Percentiles rank a stretch among this genome's conserved stretches.
Conservation (phyloP, 2,888 invertebrate genomes). For the Tachystola acroxantha region DNA sequence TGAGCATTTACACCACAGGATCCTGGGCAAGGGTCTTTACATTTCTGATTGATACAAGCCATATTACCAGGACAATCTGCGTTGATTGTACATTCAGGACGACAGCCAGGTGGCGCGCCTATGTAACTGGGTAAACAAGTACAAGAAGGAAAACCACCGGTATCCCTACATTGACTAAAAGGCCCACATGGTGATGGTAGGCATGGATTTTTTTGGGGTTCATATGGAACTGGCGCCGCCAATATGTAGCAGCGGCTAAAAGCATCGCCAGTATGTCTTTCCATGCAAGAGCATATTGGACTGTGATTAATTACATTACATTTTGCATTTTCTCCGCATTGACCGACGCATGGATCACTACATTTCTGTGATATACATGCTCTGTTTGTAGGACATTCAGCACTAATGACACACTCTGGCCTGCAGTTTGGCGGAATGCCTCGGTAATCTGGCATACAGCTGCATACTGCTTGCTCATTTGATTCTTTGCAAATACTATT, state of each 20-base stretch:
- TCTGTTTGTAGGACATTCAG: conserved; percentile 82
- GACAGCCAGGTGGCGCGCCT: conserved; percentile 84
- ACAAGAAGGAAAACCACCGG: conserved; percentile 80
- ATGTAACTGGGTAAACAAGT: conserved; percentile 81
- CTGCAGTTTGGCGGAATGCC: conserved; percentile 84
- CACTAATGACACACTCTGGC: conserved; percentile 84
- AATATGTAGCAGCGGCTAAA: conserved; percentile 78
- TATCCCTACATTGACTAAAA: conserved; percentile 81
- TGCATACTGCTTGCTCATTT: conserved; percentile 84
- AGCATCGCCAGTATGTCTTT: conserved; percentile 81
- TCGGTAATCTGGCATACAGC: conserved; percentile 81
- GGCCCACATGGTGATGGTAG: conserved; percentile 82
- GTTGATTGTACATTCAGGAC: conserved; percentile 84
- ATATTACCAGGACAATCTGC: conserved; percentile 86
- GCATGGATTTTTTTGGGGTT: conserved; percentile 72
- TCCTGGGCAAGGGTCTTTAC: conserved; percentile 89
- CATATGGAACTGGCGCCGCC: conserved; percentile 27
- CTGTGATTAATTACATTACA: conserved; percentile 86
- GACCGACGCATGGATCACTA: conserved; percentile 83
- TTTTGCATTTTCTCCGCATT: conserved; percentile 84
- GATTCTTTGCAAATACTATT: conserved; percentile 87
- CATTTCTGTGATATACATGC: conserved; percentile 85
- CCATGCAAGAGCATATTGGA: conserved; percentile 83
- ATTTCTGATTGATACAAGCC: conserved; percentile 87
- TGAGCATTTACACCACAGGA: conserved; percentile 83